Conservation (phyloP, 2,113 vertebrate species). For the Mohoua ochrocephala region DNA sequence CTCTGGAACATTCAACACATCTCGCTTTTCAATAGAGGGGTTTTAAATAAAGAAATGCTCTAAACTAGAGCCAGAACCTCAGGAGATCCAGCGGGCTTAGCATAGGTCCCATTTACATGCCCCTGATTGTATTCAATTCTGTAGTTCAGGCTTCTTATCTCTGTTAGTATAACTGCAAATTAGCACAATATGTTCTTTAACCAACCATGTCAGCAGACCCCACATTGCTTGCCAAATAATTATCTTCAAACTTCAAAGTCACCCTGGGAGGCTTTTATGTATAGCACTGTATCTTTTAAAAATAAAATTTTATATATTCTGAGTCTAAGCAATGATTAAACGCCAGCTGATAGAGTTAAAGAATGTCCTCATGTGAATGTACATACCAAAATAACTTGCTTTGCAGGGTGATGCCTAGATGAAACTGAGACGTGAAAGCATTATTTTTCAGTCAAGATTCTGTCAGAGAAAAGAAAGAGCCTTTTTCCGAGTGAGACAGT, state of each 20-base stretch:
- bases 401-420: neutral
- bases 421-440: neutral
- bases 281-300: neutral
- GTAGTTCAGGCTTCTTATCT: conserved; percentile 41
- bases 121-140: conserved; percentile 6
- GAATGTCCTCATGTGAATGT: neutral
- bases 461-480: neutral
- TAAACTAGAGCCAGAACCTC: conserved; percentile 28
- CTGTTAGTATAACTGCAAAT: conserved; percentile 45
- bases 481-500: neutral
- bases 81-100: neutral
- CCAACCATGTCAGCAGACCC: conserved; percentile 25
- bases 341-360: neutral
- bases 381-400: neutral
- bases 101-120: neutral
- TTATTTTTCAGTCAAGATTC: neutral
- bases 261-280: conserved; percentile 22
- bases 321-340: conserved; percentile 13
- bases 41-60: conserved; percentile 24
- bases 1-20: neutral
- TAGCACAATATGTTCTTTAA: conserved; percentile 52
- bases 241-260: conserved; percentile 47
- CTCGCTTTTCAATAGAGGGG: neutral
- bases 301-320: neutral
- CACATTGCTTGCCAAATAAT: conserved; percentile 45